These are phyloP conservation scores for Trissonchulus sp. DNA, from an alignment of 2,888 invertebrate species.

Conservation along the genomic window DNA sequence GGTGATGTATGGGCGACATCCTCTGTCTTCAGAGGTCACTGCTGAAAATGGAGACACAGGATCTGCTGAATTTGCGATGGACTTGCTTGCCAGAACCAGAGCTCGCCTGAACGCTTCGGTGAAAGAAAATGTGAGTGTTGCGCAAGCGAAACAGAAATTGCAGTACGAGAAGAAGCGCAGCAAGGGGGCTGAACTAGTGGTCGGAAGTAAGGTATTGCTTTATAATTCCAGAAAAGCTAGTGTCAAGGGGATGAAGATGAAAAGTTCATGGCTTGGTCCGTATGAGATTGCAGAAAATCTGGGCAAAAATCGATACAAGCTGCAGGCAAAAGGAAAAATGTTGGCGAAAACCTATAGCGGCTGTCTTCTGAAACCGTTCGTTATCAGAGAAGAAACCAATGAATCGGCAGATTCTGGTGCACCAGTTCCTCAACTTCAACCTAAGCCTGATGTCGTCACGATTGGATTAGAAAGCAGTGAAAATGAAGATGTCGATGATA, in stretches of 20 bases:
- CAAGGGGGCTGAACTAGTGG: background rate
- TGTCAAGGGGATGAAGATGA: background rate
- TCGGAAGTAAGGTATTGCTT: background rate
- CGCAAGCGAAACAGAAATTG: background rate
- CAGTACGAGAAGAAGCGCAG: background rate
- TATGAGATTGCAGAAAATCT: slow-evolving; percentile 2
- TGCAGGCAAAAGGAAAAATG: too few relatives aligned
- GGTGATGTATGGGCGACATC: background rate
- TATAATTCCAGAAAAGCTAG: slow-evolving; percentile 10
- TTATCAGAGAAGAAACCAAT: too few relatives aligned
- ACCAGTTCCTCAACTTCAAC: too few relatives aligned
- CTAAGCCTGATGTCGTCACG: too few relatives aligned
- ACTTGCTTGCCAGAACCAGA: background rate
- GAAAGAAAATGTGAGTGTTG: slow-evolving; percentile 5
- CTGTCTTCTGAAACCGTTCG: too few relatives aligned
- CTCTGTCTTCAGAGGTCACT: too few relatives aligned
- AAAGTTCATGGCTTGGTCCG: background rate
- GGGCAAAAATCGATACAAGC: background rate
- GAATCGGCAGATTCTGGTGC: too few relatives aligned
- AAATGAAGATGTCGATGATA: too few relatives aligned
- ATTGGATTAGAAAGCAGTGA: too few relatives aligned
- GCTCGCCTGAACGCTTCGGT: background rate
- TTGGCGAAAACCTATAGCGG: too few relatives aligned
- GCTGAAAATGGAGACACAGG: background rate
- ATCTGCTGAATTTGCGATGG: background rate